phyloP scores from a whole-genome alignment of 2,113 vertebrate species.

The Parus major region DNA sequence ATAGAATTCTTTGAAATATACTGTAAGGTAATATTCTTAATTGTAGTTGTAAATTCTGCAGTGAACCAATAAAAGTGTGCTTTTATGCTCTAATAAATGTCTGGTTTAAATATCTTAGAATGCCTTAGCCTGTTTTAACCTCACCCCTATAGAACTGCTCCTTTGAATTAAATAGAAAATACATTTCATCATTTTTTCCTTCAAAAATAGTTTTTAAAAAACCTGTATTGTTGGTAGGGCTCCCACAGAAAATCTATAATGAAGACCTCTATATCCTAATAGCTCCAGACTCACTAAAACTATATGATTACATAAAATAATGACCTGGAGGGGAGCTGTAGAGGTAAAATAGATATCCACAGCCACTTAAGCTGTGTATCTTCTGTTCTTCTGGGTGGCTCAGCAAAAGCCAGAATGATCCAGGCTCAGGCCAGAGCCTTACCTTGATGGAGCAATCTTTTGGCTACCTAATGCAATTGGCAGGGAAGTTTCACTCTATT shows the following conservation, averaged over 20 bases:
- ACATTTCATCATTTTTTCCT: background rate
- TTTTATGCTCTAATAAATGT: background rate
- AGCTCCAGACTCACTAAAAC: background rate
- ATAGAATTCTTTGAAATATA: constrained; percentile 35
- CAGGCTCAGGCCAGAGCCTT: background rate
- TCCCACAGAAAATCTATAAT: background rate
- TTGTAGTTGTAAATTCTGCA: constrained; percentile 20
- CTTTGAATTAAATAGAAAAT: background rate
- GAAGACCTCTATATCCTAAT: background rate
- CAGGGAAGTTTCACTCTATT: background rate
- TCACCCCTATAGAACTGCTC: background rate
- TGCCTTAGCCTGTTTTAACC: background rate
- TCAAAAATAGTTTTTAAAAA: background rate
- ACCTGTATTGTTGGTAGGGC: background rate
- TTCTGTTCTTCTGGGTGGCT: background rate
- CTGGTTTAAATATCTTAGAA: background rate
- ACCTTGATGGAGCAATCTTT: background rate
- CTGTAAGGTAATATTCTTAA: constrained; percentile 5
- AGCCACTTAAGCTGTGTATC: background rate
- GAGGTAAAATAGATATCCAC: background rate
- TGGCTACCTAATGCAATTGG: background rate
- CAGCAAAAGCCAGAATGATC: background rate
- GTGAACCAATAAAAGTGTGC: background rate
- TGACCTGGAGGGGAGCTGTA: background rate
- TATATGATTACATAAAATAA: background rate